Conservation (phyloP, 2,113 vertebrate genomes). For the Thryonomys swinderianus region DNA sequence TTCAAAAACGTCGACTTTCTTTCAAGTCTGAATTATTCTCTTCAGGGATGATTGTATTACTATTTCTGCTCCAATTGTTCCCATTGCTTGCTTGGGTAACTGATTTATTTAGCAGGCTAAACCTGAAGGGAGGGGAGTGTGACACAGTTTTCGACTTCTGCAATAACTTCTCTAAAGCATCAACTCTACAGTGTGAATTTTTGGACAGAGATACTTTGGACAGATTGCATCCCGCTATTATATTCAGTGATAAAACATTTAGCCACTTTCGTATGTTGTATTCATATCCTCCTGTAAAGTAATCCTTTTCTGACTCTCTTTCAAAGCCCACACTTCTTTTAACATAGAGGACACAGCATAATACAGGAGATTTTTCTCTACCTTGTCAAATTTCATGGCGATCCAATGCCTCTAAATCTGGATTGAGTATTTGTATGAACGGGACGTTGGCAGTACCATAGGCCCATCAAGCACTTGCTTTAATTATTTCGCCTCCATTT, state of each 20-base stretch:
- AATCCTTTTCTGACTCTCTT: not conserved
- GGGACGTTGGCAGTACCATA: not conserved
- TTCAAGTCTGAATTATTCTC: conserved; percentile 33
- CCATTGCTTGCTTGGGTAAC: conserved; percentile 32
- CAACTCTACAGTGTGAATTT: conserved; percentile 34
- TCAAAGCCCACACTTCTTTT: not conserved
- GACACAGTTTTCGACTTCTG: conserved; percentile 48
- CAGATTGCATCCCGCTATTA: conserved; percentile 1
- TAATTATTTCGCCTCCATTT: not conserved
- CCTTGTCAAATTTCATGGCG: not conserved
- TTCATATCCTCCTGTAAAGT: conserved; percentile 32
- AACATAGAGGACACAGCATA: not conserved
- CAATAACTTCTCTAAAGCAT: conserved; percentile 28
- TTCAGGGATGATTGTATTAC: not conserved
- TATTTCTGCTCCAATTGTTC: conserved; percentile 60
- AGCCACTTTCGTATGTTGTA: conserved; percentile 8
- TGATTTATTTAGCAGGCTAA: conserved; percentile 64
- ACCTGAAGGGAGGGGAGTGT: conserved; percentile 10
- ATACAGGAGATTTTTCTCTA: rapidly evolving
- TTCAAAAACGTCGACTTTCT: not conserved
- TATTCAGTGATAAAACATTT: conserved; percentile 9
- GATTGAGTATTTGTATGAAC: rapidly evolving
- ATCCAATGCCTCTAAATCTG: not conserved
- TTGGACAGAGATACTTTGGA: conserved; percentile 27
- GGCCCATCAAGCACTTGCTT: not conserved